These are phyloP conservation scores for Phycodurus eques DNA, from an alignment of 2,113 vertebrate genomes.

Conservation along the genomic window DNA sequence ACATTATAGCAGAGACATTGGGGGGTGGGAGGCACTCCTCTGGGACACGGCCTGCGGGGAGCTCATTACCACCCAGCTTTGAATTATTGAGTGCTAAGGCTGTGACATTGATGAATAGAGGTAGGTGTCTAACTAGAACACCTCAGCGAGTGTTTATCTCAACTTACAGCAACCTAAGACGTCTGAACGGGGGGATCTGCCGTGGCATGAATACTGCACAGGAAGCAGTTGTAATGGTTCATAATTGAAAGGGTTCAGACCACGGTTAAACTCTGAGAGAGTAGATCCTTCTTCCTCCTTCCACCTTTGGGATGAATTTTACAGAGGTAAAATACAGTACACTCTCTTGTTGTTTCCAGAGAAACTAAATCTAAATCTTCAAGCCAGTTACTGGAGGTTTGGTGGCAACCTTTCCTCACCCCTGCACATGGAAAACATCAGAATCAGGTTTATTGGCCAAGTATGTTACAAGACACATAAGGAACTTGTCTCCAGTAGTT, in stretches of 20 bases:
- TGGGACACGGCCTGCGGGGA: constrained; percentile 67
- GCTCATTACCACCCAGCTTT: constrained; percentile 74
- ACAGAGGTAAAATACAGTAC: not conserved
- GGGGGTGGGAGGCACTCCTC: constrained; percentile 50
- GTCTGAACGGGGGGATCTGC: constrained; percentile 45
- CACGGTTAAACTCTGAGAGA: constrained; percentile 30
- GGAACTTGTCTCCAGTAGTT: too few relatives aligned
- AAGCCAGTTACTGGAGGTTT: constrained; percentile 12
- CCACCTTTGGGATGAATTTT: not conserved
- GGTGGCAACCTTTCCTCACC: not conserved
- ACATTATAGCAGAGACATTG: constrained; percentile 68
- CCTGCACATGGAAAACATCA: not conserved
- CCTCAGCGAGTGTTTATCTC: constrained; percentile 71
- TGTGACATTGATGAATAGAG: constrained; percentile 64
- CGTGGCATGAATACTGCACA: constrained; percentile 59
- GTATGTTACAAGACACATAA: too few relatives aligned
- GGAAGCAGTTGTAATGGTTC: constrained; percentile 62
- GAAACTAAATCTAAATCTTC: not conserved
- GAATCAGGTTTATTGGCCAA: too few relatives aligned
- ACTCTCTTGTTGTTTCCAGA: not conserved
- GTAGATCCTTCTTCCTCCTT: constrained; percentile 13
- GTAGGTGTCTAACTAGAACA: constrained; percentile 59
- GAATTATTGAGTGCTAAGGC: constrained; percentile 71
- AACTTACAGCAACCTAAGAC: constrained; percentile 68
- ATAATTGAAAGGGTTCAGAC: constrained; percentile 61